Conservation (phyloP, 2,888 invertebrate species). For the Copidosoma aretas region DNA sequence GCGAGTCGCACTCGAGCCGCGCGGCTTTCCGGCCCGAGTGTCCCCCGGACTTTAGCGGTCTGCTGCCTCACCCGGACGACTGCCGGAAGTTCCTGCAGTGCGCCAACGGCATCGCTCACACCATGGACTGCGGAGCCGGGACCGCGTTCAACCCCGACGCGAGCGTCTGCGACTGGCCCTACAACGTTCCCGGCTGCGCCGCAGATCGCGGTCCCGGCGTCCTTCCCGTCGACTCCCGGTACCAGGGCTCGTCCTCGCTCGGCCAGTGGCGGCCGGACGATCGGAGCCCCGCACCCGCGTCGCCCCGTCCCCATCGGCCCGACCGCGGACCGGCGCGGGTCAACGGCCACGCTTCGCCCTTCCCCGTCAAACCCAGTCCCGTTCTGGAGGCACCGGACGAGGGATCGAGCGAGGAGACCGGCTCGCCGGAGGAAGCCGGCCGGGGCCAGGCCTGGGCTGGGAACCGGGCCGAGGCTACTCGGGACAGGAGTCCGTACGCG, state of each 20-base stretch:
- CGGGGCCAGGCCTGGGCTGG: constrained; percentile 7
- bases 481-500: constrained; percentile 19
- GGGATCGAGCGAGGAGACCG: constrained; percentile 6
- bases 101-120: constrained; percentile 55
- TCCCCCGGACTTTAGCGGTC: constrained; percentile 51
- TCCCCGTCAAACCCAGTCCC: not conserved
- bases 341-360: constrained; percentile 10
- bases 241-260: not conserved
- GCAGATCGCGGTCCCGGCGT: not conserved
- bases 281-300: not conserved
- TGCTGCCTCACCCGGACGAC: constrained; percentile 60
- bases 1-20: no score
- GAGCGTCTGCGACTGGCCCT: constrained; percentile 60
- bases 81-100: constrained; percentile 63
- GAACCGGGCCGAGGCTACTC: constrained; percentile 12
- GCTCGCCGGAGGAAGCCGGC: constrained; percentile 14
- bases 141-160: constrained; percentile 60
- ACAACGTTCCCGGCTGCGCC: constrained; percentile 58
- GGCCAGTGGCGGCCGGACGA: not conserved
- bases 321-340: not conserved
- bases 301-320: no score
- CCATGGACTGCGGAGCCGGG: constrained; percentile 62
- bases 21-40: constrained; percentile 43
- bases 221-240: not conserved
- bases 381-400: not conserved